These are phyloP conservation scores for Caenorhabditis sp. DNA, from an alignment of 2,888 invertebrate genomes.

Conservation along the genomic window DNA sequence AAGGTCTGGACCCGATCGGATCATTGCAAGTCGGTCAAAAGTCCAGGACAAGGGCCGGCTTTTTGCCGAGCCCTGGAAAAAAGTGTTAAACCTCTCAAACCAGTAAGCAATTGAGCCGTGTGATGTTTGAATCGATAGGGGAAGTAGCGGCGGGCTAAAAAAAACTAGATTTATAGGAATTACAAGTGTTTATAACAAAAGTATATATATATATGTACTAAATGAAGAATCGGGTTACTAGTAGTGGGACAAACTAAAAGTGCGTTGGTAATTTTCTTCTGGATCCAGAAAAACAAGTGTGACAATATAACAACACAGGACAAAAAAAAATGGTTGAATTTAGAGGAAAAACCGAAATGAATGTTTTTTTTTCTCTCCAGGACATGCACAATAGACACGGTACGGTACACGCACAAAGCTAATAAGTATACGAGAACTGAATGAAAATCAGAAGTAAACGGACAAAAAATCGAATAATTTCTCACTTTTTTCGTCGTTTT, in stretches of 20 bases:
- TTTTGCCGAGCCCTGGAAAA: too few species aligned
- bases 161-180: too few species aligned
- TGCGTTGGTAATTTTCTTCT: too few species aligned
- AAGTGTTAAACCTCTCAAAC: slow-evolving; percentile 48
- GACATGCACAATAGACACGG: neutral
- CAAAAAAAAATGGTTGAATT: too few species aligned
- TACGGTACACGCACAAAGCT: slow-evolving; percentile 1
- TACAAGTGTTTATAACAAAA: neutral
- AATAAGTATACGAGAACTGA: neutral
- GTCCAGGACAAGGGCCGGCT: too few species aligned
- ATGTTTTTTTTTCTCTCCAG: neutral
- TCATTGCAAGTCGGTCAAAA: too few species aligned
- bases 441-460: neutral
- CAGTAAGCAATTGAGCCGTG: slow-evolving; percentile 77
- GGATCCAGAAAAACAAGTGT: too few species aligned
- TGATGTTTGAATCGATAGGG: slow-evolving; percentile 79
- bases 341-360: too few species aligned
- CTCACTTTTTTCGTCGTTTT: slow-evolving; percentile 61
- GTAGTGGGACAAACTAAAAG: too few species aligned
- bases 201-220: neutral
- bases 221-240: neutral
- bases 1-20: too few species aligned
- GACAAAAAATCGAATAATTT: slow-evolving; percentile 5
- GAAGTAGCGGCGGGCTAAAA: slow-evolving; percentile 75
- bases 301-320: too few species aligned